Evolutionary conservation across 2,113 vertebrate species (phyloP).

Genomic region (Ophiodon elongatus): DNA sequence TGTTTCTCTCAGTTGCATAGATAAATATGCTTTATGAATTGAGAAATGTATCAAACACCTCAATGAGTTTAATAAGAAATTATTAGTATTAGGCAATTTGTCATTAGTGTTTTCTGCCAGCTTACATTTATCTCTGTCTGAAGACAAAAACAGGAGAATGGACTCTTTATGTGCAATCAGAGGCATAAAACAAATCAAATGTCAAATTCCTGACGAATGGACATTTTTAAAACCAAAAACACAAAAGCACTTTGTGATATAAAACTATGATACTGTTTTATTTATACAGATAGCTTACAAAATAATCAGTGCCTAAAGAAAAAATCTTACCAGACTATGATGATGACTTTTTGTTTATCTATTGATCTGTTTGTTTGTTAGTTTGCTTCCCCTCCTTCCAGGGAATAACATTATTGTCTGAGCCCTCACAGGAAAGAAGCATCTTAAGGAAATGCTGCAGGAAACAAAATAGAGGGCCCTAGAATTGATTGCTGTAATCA

Average conservation of each 20-base stretch:
- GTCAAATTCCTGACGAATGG: conserved; percentile 1
- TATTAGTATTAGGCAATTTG: not conserved
- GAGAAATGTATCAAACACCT: not conserved
- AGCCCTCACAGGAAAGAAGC: not conserved
- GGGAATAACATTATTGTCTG: conserved; percentile 8
- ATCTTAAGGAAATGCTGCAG: conserved; percentile 1
- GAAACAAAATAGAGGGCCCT: conserved; percentile 31
- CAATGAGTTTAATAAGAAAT: not conserved
- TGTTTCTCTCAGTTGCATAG: not conserved
- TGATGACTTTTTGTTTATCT: conserved; percentile 11
- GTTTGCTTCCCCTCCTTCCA: not conserved
- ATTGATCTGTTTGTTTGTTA: conserved; percentile 4
- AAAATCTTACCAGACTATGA: not conserved
- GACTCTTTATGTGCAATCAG: not conserved
- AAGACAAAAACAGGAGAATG: not conserved
- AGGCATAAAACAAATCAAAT: not conserved
- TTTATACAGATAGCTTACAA: not conserved
- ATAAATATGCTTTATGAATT: conserved; percentile 11
- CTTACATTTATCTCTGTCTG: conserved; percentile 16
- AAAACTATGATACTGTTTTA: not conserved
- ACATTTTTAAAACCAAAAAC: not conserved
- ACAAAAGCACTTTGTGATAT: not conserved
- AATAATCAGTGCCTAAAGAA: not conserved
- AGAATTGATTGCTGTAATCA: conserved; percentile 44
- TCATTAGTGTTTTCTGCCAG: not conserved